Conservation (phyloP, 2,888 invertebrate species). For the Polylopha cassiicola region DNA sequence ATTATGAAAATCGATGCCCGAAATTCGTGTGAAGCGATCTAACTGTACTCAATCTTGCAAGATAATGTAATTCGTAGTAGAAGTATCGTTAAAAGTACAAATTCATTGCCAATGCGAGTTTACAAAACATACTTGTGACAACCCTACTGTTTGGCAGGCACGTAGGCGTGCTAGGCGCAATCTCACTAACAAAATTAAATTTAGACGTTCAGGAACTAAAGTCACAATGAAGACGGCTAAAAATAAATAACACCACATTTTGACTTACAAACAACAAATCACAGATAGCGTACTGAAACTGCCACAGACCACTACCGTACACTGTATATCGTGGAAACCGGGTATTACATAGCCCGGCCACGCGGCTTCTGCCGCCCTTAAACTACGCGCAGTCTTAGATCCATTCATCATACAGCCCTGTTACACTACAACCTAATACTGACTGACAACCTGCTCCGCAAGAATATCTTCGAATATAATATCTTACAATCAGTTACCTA, state of each 20-base stretch:
- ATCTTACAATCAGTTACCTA: slow-evolving; percentile 5
- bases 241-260: slow-evolving; percentile 54
- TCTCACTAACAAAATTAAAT: slow-evolving; percentile 13
- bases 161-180: not conserved
- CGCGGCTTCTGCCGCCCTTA: slow-evolving; percentile 37
- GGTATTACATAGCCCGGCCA: slow-evolving; percentile 14
- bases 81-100: no score
- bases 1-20: slow-evolving; percentile 13
- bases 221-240: slow-evolving; percentile 35
- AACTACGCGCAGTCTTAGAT: slow-evolving; percentile 69
- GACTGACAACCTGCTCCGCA: slow-evolving; percentile 26
- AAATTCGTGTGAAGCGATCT: no score
- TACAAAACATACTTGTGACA: no score
- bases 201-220: slow-evolving; percentile 33
- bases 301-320: slow-evolving; percentile 31
- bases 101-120: no score
- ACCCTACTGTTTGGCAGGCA: not conserved
- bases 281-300: slow-evolving; percentile 68
- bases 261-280: slow-evolving; percentile 66
- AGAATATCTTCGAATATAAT: slow-evolving; percentile 2
- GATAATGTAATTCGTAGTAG: no score
- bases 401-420: slow-evolving; percentile 51
- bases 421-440: slow-evolving; percentile 50
- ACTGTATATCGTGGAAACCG: slow-evolving; percentile 16
- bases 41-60: no score